phyloP scores from a whole-genome alignment of 2,113 vertebrate genomes.

The Oreochromis spilurus region DNA sequence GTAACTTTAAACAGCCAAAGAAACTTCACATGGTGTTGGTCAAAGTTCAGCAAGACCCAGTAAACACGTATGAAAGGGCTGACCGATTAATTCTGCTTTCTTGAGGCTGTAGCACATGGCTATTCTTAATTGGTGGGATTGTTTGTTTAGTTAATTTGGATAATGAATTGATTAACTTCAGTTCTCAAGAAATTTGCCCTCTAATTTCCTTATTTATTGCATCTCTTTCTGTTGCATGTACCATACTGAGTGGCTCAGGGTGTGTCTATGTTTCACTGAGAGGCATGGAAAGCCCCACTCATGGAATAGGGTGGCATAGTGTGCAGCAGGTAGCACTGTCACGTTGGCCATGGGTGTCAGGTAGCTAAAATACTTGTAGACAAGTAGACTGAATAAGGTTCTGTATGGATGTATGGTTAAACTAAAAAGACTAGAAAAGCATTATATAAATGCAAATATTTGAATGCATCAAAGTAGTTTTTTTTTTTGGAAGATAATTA shows the following conservation, averaged over 20 bases:
- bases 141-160: background rate
- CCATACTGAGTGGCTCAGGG: background rate
- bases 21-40: background rate
- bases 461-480: background rate
- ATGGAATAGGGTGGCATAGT: fast-evolving
- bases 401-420: background rate
- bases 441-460: background rate
- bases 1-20: background rate
- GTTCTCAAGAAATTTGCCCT: background rate
- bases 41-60: background rate
- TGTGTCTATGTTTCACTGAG: background rate
- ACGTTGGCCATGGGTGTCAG: background rate
- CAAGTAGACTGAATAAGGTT: background rate
- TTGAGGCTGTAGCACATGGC: background rate
- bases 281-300: background rate
- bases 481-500: background rate
- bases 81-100: background rate
- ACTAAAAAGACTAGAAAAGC: background rate
- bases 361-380: background rate
- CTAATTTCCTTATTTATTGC: background rate
- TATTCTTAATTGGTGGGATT: background rate
- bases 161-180: background rate
- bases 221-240: background rate
- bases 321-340: background rate
- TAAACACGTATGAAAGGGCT: background rate